These are phyloP conservation scores for Tromatobia lineatoria DNA, from an alignment of 2,888 invertebrate genomes.

Conservation along the genomic window DNA sequence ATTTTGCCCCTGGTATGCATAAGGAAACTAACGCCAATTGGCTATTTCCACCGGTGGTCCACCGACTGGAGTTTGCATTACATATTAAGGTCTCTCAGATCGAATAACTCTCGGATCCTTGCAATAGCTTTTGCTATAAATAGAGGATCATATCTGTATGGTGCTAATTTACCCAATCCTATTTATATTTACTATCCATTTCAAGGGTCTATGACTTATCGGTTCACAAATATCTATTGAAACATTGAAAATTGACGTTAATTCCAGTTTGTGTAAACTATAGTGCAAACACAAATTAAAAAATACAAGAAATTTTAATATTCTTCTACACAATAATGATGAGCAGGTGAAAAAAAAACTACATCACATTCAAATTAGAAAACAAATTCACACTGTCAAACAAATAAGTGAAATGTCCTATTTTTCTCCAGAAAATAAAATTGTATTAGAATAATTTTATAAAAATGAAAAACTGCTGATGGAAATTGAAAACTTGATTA, in stretches of 20 bases:
- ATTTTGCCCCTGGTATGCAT: slow-evolving; percentile 22
- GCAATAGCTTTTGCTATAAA: slow-evolving; percentile 19
- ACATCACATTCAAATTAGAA: too few species aligned
- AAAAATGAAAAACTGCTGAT: too few species aligned
- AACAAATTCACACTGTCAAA: too few species aligned
- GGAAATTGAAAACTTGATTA: too few species aligned
- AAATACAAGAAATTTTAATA: too few species aligned
- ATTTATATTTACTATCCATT: neutral
- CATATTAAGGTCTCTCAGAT: slow-evolving; percentile 36
- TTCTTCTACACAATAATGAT: too few species aligned
- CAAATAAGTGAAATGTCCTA: too few species aligned
- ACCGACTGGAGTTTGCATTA: slow-evolving; percentile 32
- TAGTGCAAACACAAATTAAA: too few species aligned
- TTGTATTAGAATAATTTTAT: too few species aligned
- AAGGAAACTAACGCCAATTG: slow-evolving; percentile 24
- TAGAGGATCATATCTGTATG: slow-evolving; percentile 21
- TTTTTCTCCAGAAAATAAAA: too few species aligned
- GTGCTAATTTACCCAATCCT: neutral
- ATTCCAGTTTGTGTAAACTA: too few species aligned
- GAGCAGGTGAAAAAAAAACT: too few species aligned
- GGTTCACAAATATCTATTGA: neutral
- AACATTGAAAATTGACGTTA: neutral
- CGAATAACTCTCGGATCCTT: slow-evolving; percentile 22
- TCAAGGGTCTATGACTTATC: neutral
- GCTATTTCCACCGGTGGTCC: slow-evolving; percentile 15